A percentile compares a stretch with the other conserved stretches of the same genome.
These are phyloP conservation scores for Sorex fumeus DNA, from an alignment of 2,113 vertebrate species.

Conservation along the genomic window DNA sequence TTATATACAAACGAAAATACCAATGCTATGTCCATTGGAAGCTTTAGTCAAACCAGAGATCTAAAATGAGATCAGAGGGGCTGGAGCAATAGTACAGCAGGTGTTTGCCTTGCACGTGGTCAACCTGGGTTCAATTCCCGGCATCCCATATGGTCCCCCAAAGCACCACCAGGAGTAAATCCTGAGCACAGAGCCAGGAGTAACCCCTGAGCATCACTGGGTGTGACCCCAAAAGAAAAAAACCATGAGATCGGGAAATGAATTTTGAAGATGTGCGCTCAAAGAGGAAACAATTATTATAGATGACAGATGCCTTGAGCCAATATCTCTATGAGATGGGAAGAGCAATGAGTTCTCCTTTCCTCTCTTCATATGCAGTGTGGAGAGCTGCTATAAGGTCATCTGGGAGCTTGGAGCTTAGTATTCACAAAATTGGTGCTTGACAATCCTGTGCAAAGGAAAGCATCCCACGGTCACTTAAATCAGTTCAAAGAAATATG, in stretches of 20 bases:
- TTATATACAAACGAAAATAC: neutral
- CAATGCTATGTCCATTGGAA: neutral
- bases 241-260: conserved; percentile 24
- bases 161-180: too few relatives aligned
- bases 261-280: neutral
- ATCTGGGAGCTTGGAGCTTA: neutral
- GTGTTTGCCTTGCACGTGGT: too few relatives aligned
- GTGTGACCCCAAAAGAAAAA: too few relatives aligned
- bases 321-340: neutral
- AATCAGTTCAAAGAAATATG: neutral
- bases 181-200: too few relatives aligned
- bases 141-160: too few relatives aligned
- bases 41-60: conserved; percentile 9
- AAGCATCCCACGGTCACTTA: neutral
- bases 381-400: neutral
- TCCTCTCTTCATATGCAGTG: neutral
- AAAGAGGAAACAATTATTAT: neutral
- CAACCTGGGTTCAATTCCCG: too few relatives aligned
- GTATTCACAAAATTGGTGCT: neutral
- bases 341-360: neutral
- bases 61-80: neutral
- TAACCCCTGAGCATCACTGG: too few relatives aligned
- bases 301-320: neutral
- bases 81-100: too few relatives aligned
- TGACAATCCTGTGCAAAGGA: neutral